Evolutionary conservation across 2,888 invertebrate genomes (phyloP).

Genomic region (Tanytarsus gracilentus): DNA sequence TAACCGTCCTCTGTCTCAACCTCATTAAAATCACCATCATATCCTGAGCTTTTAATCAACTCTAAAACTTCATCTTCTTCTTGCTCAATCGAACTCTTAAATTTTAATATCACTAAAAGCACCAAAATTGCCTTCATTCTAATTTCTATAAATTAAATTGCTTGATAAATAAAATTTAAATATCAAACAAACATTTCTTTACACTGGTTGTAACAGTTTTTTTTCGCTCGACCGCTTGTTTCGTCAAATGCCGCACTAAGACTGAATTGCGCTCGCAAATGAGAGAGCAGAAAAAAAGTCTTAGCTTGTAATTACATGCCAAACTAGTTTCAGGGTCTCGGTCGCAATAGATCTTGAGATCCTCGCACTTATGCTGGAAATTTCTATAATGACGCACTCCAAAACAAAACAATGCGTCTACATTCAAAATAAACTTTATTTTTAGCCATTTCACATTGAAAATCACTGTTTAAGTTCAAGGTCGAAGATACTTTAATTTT

Average conservation of each 20-base stretch:
- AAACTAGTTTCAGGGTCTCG: neutral
- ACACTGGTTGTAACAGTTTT: neutral
- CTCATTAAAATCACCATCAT: neutral
- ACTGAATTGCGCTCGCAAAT: neutral
- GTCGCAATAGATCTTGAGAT: neutral
- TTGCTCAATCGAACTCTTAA: neutral
- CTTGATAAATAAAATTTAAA: neutral
- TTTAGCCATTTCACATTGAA: neutral
- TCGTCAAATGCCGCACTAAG: conserved; percentile 1
- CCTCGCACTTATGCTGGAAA: neutral
- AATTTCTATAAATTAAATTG: neutral
- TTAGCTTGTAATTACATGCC: neutral
- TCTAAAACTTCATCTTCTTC: neutral
- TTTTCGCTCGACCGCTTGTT: neutral
- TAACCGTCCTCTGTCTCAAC: conserved; percentile 57
- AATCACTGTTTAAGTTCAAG: neutral
- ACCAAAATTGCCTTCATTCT: neutral
- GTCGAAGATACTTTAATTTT: neutral
- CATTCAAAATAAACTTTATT: neutral
- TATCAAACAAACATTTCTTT: neutral
- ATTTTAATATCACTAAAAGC: neutral
- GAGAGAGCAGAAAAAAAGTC: neutral
- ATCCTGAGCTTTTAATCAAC: neutral
- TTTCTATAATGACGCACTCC: neutral
- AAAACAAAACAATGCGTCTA: neutral